Conservation (phyloP, 1,140 invertebrate genomes). For the Apis cerana region DNA sequence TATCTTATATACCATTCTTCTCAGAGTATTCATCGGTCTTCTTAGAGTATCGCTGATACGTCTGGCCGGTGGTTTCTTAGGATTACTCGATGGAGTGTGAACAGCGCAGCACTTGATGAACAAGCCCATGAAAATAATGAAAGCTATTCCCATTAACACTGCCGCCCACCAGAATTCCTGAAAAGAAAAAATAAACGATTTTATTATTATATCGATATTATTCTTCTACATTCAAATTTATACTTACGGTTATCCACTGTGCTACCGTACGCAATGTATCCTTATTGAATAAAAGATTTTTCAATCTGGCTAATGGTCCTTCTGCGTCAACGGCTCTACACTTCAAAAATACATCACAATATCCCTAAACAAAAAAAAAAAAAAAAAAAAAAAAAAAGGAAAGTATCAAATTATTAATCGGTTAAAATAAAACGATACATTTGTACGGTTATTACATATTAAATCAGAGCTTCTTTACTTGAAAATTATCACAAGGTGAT, state of each 20-base stretch:
- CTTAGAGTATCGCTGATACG: slow-evolving; percentile 93
- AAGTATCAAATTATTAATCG: not conserved
- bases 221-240: not conserved
- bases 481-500: slow-evolving; percentile 99
- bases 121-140: slow-evolving; percentile 98
- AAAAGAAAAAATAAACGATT: slow-evolving; percentile 56
- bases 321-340: slow-evolving; percentile 99
- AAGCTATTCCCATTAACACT: slow-evolving; percentile 92
- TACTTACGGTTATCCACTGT: slow-evolving; percentile 91
- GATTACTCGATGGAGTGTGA: slow-evolving; percentile 98
- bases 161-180: slow-evolving; percentile 99
- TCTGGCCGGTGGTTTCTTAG: slow-evolving; percentile 93
- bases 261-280: slow-evolving; percentile 93
- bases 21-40: slow-evolving; percentile 93
- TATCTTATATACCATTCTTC: slow-evolving; percentile 86
- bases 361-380: slow-evolving; percentile 84
- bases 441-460: not conserved
- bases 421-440: not conserved
- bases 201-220: not conserved
- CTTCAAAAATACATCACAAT: slow-evolving; percentile 99
- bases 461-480: slow-evolving; percentile 82
- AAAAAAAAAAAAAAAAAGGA: too few relatives aligned
- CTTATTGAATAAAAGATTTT: slow-evolving; percentile 97
- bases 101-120: slow-evolving; percentile 99
- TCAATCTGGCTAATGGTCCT: slow-evolving; percentile 96